These are phyloP conservation scores for Orientallactaga bullata DNA, from an alignment of 2,113 vertebrate species.

Conservation along the genomic window DNA sequence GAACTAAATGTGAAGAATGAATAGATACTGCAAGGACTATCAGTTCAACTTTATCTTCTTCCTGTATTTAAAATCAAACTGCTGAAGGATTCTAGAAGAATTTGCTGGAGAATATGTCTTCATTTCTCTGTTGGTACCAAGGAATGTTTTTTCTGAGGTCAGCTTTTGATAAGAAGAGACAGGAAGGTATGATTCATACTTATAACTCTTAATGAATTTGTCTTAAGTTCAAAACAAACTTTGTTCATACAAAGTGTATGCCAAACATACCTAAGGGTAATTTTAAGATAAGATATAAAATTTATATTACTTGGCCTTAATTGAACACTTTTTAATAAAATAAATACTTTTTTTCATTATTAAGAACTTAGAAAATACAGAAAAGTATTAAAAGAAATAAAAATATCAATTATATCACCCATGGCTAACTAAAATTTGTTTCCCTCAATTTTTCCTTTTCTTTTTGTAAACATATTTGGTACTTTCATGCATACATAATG, in stretches of 20 bases:
- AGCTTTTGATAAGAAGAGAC: slow-evolving; percentile 31
- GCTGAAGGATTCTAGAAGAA: background rate
- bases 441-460: no score
- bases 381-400: background rate
- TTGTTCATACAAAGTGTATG: slow-evolving; percentile 12
- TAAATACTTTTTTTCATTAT: background rate
- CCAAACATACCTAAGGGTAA: background rate
- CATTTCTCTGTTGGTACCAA: background rate
- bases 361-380: background rate
- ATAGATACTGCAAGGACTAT: background rate
- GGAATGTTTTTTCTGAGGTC: slow-evolving; percentile 34
- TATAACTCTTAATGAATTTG: background rate
- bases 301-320: background rate
- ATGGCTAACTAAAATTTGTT: background rate
- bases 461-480: no score
- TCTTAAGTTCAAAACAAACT: background rate
- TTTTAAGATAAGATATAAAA: slow-evolving; percentile 13
- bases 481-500: no score
- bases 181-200: background rate
- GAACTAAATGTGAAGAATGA: slow-evolving; percentile 40
- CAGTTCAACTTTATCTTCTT: slow-evolving; percentile 38
- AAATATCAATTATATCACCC: background rate
- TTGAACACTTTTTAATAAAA: background rate
- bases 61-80: background rate
- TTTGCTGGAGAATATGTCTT: background rate